Evolutionary conservation across 2,888 invertebrate species (phyloP).

Genomic region (Plagiodera versicolora): DNA sequence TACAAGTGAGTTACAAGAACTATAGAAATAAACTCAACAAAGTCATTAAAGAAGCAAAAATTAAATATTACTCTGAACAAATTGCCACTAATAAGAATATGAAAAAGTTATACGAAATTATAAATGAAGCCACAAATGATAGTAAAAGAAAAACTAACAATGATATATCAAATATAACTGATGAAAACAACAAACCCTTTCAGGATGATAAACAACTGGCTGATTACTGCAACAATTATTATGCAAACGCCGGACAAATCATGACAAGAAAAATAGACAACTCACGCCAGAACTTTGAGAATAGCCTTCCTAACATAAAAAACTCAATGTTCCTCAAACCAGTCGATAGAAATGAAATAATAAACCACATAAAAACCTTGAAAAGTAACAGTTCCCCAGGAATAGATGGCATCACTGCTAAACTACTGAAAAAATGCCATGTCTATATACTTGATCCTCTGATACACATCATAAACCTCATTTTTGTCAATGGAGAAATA

Average conservation of each 20-base stretch:
- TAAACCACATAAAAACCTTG: no score
- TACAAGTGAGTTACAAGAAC: neutral
- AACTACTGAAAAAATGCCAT: neutral
- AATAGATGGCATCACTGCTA: neutral
- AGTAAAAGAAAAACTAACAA: neutral
- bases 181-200: conserved; percentile 1
- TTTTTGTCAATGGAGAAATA: neutral
- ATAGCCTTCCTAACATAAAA: neutral
- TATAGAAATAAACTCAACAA: neutral
- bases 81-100: neutral
- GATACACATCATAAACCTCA: conserved; percentile 1
- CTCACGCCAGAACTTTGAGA: neutral
- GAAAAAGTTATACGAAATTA: neutral
- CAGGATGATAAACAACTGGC: neutral
- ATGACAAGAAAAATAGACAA: conserved; percentile 1
- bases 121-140: neutral
- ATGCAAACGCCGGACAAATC: neutral
- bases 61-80: conserved; percentile 4
- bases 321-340: no score
- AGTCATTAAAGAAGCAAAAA: conserved; percentile 5
- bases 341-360: neutral
- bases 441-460: neutral
- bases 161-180: neutral
- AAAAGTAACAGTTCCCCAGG: no score
- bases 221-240: neutral